phyloP scores from a whole-genome alignment of 2,797 vertebrate genomes.

The Pelobates cultripes region DNA sequence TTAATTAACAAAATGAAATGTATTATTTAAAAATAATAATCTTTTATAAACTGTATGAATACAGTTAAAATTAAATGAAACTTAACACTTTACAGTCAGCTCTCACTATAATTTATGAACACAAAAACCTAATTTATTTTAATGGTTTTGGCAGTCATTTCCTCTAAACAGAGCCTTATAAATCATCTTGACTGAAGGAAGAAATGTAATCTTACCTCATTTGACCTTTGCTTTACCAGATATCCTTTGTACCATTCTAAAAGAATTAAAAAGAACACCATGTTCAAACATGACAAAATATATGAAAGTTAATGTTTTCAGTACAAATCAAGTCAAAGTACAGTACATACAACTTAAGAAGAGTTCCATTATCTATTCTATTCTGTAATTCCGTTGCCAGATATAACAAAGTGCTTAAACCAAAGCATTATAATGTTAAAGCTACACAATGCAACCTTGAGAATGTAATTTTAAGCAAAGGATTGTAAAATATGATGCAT shows the following conservation, averaged over 20 bases:
- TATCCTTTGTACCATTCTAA: slow-evolving; percentile 92
- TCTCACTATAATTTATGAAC: slow-evolving; percentile 3
- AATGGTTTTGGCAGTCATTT: slow-evolving; percentile 7
- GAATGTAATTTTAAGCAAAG: no score
- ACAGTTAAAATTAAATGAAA: slow-evolving; percentile 6
- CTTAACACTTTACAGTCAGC: not conserved
- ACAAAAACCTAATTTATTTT: not conserved
- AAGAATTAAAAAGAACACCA: slow-evolving; percentile 49
- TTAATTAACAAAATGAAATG: slow-evolving; percentile 1
- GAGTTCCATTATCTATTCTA: no score
- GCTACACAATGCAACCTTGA: no score
- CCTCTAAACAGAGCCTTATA: slow-evolving; percentile 8
- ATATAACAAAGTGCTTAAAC: no score
- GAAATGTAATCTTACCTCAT: slow-evolving; percentile 73
- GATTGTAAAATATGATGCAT: no score
- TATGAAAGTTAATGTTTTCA: no score
- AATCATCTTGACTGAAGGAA: not conserved
- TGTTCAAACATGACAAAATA: not conserved
- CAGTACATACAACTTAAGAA: not conserved
- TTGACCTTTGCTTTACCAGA: slow-evolving; percentile 82
- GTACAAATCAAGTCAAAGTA: not conserved
- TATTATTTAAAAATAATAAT: not conserved
- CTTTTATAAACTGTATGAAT: no score
- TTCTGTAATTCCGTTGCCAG: no score
- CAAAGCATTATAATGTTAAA: no score